Evolutionary conservation across 2,888 invertebrate species (phyloP), one percentile per base, ranked within the genome.

Genomic region (Cinara cedri): DNA sequence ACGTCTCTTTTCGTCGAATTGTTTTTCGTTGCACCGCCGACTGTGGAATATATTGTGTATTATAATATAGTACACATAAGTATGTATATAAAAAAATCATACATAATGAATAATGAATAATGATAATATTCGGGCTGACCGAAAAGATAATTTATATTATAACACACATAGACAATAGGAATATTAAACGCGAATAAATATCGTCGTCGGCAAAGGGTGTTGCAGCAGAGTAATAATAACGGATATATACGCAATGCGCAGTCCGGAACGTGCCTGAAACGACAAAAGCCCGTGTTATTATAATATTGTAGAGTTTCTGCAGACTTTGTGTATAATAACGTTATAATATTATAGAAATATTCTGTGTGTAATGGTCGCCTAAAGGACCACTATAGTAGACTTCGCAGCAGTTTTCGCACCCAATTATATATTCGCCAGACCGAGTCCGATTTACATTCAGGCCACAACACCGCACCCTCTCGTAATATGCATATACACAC

Each of bases 351-450:
- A 65, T 8, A 14, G 1, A 14, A 26, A 60, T 16, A 11, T 34
- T 26, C 21, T 3, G 16, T 9, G 26, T 16, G n/a, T 49, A 51
- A 68, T 26, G 26, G 68, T n/a, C 54, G 16, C 26, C 16, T 26
- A 49, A 72, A 49, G 57, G 26, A 10, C 60, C 34, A 26, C 14
- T 11, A n/a, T n/a, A 34, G 16, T 16, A 54, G 75, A 75, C 55
- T 13, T 21, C 16, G 70, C n/a, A 26, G 70, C n/a, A 26, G 46
- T 66, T 75, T 66, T 55, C 66, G 51, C 24, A 55, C 46, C 46
- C 76, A 76, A 76, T 66, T 76, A 76, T 34, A 44, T 51, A 55
- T 76, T 75, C n/a, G 14, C 66, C 19, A 46, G 72, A 46, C 46
- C 51, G 57, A 46, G 68, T 26, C 26, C 44, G 76, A 66, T 76